Percentiles rank a stretch among this genome's conserved stretches.
Evolutionary conservation across 2,888 invertebrate species (phyloP).

Genomic region (Amiota communis): DNA sequence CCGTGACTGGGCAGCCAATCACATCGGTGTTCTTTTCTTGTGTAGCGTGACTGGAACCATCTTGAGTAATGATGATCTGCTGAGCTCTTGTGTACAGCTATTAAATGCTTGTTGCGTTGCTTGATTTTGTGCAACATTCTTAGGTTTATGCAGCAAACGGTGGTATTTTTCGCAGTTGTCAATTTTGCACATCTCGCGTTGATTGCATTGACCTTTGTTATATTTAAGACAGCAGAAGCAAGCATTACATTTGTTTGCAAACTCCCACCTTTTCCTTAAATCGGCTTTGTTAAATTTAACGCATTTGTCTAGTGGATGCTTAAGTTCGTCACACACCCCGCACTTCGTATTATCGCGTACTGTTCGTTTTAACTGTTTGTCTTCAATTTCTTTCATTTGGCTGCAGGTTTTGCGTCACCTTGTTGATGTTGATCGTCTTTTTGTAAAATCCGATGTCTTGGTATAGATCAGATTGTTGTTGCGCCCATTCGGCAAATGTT

Average conservation of each 20-base stretch:
- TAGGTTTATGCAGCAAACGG: conserved; percentile 13
- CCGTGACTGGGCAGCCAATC: conserved; percentile 24
- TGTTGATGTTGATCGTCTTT: too few relatives aligned
- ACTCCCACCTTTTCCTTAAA: conserved; percentile 12
- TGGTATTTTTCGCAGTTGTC: too few relatives aligned
- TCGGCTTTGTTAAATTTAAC: too few relatives aligned
- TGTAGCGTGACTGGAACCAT: too few relatives aligned
- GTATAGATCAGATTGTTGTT: conserved; percentile 16
- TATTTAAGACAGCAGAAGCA: conserved; percentile 6
- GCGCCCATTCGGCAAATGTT: conserved; percentile 10
- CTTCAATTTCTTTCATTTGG: background rate
- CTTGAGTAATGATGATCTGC: too few relatives aligned
- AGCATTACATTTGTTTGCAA: conserved; percentile 6
- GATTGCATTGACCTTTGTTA: conserved; percentile 27
- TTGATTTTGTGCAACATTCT: background rate
- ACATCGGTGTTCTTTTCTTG: too few relatives aligned
- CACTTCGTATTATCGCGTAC: background rate
- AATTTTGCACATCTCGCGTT: conserved; percentile 26
- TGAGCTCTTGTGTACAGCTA: conserved; percentile 15
- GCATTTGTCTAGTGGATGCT: conserved; percentile 24
- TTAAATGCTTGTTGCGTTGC: background rate
- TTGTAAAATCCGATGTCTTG: too few relatives aligned
- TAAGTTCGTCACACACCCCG: background rate
- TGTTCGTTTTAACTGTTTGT: background rate
- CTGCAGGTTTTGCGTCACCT: too few relatives aligned